Evolutionary conservation across 2,888 invertebrate species (phyloP).

Genomic region (Odontocolon sp.): DNA sequence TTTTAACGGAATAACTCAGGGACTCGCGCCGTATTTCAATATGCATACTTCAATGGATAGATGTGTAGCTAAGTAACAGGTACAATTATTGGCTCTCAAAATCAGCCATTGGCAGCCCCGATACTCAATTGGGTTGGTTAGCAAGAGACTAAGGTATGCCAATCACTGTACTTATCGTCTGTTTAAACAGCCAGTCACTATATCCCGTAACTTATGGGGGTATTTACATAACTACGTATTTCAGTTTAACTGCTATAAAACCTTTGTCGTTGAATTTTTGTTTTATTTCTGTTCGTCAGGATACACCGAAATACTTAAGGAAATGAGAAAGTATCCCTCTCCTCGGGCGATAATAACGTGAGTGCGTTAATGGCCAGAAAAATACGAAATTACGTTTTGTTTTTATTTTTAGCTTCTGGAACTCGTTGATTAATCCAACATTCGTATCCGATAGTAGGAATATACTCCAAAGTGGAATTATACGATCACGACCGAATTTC

Average conservation of each 20-base stretch:
- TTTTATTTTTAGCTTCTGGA: not conserved
- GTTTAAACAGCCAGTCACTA: too few species aligned
- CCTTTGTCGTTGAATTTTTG: constrained; percentile 35
- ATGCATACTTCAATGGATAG: constrained; percentile 53
- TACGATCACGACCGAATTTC: not conserved
- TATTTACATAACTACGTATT: constrained; percentile 22
- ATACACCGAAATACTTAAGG: not conserved
- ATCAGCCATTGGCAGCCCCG: too few species aligned
- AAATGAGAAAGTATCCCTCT: not conserved
- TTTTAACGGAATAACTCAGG: constrained; percentile 66
- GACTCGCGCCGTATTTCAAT: constrained; percentile 59
- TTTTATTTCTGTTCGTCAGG: not conserved
- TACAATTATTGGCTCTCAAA: too few species aligned
- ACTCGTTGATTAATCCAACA: constrained; percentile 3
- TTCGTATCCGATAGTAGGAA: too few species aligned
- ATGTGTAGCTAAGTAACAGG: not conserved
- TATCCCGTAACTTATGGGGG: too few species aligned
- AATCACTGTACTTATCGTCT: too few species aligned
- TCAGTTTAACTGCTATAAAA: constrained; percentile 40
- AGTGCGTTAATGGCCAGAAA: constrained; percentile 8
- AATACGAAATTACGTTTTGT: not conserved
- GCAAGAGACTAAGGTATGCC: too few species aligned
- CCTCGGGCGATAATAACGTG: constrained; percentile 1
- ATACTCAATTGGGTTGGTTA: too few species aligned
- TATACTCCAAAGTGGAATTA: constrained; percentile 6